Evolutionary conservation across 2,888 invertebrate species (phyloP).

Genomic region (Drosophila mulleri): DNA sequence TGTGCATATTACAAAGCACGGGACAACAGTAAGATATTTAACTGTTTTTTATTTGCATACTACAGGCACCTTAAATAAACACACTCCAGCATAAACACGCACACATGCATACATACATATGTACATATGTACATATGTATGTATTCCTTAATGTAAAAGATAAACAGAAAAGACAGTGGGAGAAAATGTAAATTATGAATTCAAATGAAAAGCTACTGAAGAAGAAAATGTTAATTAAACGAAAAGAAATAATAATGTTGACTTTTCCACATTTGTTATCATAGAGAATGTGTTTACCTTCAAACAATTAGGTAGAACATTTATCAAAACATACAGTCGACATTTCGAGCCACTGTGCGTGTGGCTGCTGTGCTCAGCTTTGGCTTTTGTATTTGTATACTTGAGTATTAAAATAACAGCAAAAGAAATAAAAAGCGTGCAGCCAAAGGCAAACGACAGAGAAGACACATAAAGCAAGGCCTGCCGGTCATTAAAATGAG

Average conservation of each 20-base stretch:
- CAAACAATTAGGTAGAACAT: neutral
- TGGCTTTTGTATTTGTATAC: slow-evolving; percentile 59
- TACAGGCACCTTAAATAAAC: slow-evolving; percentile 42
- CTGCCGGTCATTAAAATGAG: slow-evolving; percentile 14
- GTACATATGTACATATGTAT: neutral
- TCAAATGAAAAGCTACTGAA: neutral
- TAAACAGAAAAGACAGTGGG: slow-evolving; percentile 22
- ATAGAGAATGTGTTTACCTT: neutral
- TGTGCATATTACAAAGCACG: slow-evolving; percentile 51
- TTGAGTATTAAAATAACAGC: slow-evolving; percentile 76
- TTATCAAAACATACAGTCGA: neutral
- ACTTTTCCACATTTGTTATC: neutral
- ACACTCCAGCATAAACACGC: slow-evolving; percentile 12
- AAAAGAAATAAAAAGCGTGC: slow-evolving; percentile 67
- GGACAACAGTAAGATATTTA: slow-evolving; percentile 48
- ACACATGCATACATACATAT: slow-evolving; percentile 5
- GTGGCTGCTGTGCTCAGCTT: slow-evolving; percentile 56
- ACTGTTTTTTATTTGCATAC: slow-evolving; percentile 50
- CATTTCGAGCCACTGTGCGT: slow-evolving; percentile 34
- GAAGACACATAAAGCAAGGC: slow-evolving; percentile 40
- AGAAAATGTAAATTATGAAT: neutral
- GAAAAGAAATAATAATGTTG: neutral
- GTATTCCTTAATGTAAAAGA: slow-evolving; percentile 13
- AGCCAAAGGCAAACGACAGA: slow-evolving; percentile 44
- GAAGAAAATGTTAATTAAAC: neutral